Base-by-base conservation (phyloP, 2,888 invertebrate species). In the Margaritifera margaritifera region DNA sequence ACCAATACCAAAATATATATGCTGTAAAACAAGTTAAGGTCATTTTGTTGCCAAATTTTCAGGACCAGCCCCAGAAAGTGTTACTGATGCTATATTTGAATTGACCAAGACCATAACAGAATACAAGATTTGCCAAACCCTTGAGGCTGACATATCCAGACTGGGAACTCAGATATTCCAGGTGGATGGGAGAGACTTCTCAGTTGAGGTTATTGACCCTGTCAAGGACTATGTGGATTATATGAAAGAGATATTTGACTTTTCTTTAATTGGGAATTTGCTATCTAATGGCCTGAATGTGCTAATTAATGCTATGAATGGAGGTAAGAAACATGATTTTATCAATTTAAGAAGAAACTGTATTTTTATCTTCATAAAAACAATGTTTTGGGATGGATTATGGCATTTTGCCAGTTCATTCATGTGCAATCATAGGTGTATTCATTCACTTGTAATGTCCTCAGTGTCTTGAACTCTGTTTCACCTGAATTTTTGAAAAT, bases 191-290 rank as follows among this genome's bases (percentile, higher is more conserved):
- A 70, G 73, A 31, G 31, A 72, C 1, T 89, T 90, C 71, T 80
- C 73, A 15, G 86, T 90, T 20, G 94, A 95, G 78, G 93, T 99
- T 1, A 93, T 99, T 66, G 98, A 99, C 90, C 93, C 96, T 0
- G 97, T 98, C 1, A 92, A 92, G 22, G 95, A 97, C 87, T 99
- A 99, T 87, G 93, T 96, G 0, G 91, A 92, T 1, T 93, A 95
- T 76, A 98, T 99, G 98, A 96, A 97, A 90, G 94, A 94, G 83
- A 98, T 99, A 79, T 99, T 99, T 90, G 97, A 99, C 91, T 99
- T 99, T 90, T 89, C 90, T 58, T 93, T 93, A 86, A 93, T 99
- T 69, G 94, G 92, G 85, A 90, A 91, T 0, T 92, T 96, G 67
- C 92, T 98, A 27, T 92, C 93, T 68, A 67, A 78, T 55, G 93